Percentiles rank a stretch among this genome's conserved stretches.
Evolutionary conservation across 2,797 vertebrate genomes (phyloP).

Genomic region (Gadopsis bispinosus): DNA sequence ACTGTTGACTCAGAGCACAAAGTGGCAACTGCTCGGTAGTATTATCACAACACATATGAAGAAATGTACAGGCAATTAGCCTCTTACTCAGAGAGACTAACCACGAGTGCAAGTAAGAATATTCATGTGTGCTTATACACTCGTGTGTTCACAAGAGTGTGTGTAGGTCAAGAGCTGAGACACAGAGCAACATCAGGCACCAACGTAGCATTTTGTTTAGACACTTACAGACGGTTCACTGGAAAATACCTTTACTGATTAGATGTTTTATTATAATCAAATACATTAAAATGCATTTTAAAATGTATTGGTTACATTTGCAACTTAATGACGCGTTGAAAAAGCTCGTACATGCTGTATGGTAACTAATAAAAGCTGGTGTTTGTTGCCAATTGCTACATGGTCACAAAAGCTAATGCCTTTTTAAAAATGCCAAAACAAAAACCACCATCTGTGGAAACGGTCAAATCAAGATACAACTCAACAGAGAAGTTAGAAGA

Average conservation of each 20-base stretch:
- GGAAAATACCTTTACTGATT: not conserved
- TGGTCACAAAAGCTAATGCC: too few species aligned
- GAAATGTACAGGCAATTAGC: slow-evolving; percentile 41
- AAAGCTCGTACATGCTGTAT: not conserved
- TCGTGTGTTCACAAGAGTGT: slow-evolving; percentile 5
- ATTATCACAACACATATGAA: slow-evolving; percentile 48
- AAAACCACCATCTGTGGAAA: too few species aligned
- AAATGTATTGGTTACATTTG: not conserved
- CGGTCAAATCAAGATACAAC: not conserved
- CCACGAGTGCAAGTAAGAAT: slow-evolving; percentile 40
- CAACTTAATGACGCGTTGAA: not conserved
- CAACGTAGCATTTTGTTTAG: not conserved
- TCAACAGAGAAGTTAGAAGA: not conserved
- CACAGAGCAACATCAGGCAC: not conserved
- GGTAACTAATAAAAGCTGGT: too few species aligned
- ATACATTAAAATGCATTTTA: not conserved
- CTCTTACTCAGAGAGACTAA: slow-evolving; percentile 39
- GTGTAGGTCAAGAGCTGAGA: not conserved
- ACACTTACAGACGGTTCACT: not conserved
- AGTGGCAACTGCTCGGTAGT: slow-evolving; percentile 48
- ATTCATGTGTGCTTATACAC: slow-evolving; percentile 2
- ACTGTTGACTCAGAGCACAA: slow-evolving; percentile 58
- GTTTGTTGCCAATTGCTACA: too few species aligned
- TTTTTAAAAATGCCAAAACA: not conserved
- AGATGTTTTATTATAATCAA: not conserved